Evolutionary conservation across 2,888 invertebrate species (phyloP), one percentile per base, ranked within the genome.

Genomic region (Asteroscopus sphinx): DNA sequence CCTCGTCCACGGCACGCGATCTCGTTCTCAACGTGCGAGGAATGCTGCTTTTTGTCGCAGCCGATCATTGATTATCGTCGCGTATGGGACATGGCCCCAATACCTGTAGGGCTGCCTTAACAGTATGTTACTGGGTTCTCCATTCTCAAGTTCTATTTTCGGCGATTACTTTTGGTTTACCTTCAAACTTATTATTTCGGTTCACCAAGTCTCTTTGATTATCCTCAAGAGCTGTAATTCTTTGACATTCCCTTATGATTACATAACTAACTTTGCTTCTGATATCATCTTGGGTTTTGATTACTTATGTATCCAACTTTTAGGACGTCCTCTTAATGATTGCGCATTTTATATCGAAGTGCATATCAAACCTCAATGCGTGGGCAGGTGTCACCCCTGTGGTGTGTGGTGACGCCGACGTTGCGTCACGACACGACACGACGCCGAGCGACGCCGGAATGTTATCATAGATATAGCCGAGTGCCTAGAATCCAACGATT

Each of bases 11-110:
- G 70, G 85, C 89, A 89, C 88, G 88, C 89, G 86, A 88, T 88
- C 79, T 83, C 77, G 71, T 84, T 80, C 76, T 72, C 75, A 70
- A 61, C 76, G 73, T 61, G 66, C 72, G 70, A 68, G 87, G 90
- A 90, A 92, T 90, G 90, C 78, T 66, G 81, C 70, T 88, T 90
- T 89, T 91, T 89, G 82, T 85, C 68, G 66, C 68, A 58, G 47
- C 39, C 61, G 77, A 79, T 81, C 76, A 79, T 80, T 83, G 80
- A 82, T 82, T 81, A 80, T 80, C 82, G 79, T 76, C 73, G 73
- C 67, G 74, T 72, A 77, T 67, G 57, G 77, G 63, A 72, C 67
- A 71, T 68, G 80, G 78, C 82, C 79, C 74, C 81, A 64, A 83
- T 85, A 77, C 75, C 30, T 39, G 9, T 57, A 72, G 64, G 66